These are phyloP conservation scores for Nesogale talazaci DNA, from an alignment of 2,113 vertebrate genomes.

Conservation along the genomic window DNA sequence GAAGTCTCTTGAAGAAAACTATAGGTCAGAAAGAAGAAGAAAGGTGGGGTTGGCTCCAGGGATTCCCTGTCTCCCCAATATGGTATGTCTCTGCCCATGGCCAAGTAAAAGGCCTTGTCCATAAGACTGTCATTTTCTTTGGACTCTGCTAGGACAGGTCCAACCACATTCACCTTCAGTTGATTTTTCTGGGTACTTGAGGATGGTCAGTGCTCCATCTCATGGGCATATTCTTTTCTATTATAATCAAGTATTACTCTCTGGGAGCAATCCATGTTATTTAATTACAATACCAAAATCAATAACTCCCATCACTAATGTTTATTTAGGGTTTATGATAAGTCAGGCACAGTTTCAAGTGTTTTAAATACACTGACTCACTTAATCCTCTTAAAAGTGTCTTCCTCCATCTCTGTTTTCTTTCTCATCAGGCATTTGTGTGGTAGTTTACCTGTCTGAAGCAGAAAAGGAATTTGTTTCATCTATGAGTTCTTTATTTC, in stretches of 20 bases:
- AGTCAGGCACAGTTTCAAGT: constrained; percentile 39
- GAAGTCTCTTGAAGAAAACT: neutral
- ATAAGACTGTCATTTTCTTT: neutral
- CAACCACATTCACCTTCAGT: neutral
- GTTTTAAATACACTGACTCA: constrained; percentile 45
- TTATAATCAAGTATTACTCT: constrained; percentile 11
- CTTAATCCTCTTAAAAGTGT: constrained; percentile 46
- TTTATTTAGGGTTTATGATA: constrained; percentile 53
- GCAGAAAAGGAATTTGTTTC: constrained; percentile 27
- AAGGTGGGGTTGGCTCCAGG: neutral
- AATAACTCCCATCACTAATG: constrained; percentile 43
- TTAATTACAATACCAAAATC: constrained; percentile 67
- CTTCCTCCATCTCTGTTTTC: constrained; percentile 17
- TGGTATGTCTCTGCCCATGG: neutral
- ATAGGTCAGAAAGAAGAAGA: neutral
- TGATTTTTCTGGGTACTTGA: neutral
- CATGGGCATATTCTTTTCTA: neutral
- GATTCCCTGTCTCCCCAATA: neutral
- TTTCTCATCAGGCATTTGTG: constrained; percentile 31
- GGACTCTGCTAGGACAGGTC: neutral
- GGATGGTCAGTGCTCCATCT: neutral
- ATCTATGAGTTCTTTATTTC: neutral
- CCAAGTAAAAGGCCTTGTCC: neutral
- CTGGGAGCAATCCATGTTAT: constrained; percentile 4
- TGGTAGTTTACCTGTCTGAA: constrained; percentile 21